Evolutionary conservation across 2,888 invertebrate species (phyloP).

Genomic region (Sphaerophoria rueppellii): DNA sequence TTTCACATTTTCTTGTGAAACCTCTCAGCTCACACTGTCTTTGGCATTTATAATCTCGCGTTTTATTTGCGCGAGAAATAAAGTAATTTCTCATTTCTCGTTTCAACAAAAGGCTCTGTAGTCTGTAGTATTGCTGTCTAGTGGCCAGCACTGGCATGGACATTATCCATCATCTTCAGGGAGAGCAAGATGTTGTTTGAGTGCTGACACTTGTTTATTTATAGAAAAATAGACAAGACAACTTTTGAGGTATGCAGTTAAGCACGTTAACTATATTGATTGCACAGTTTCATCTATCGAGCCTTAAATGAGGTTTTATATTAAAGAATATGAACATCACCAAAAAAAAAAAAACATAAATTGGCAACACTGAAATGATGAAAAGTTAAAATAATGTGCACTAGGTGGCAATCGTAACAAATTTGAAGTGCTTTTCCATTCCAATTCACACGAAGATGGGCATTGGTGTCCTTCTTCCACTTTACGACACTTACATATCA

Average conservation of each 20-base stretch:
- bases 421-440: conserved; percentile 62
- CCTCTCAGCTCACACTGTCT: conserved; percentile 2
- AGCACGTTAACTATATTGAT: too few relatives aligned
- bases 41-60: conserved; percentile 50
- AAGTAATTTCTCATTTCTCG: conserved; percentile 65
- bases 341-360: neutral
- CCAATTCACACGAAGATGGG: conserved; percentile 47
- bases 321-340: neutral
- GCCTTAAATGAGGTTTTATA: neutral
- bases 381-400: neutral
- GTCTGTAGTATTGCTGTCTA: conserved; percentile 27
- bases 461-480: conserved; percentile 40
- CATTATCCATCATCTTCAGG: conserved; percentile 60
- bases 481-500: neutral
- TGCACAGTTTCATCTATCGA: too few relatives aligned
- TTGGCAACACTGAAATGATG: conserved; percentile 20
- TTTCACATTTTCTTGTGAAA: neutral
- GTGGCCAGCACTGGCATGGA: conserved; percentile 47
- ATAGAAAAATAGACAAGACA: too few relatives aligned
- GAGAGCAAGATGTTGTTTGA: conserved; percentile 17
- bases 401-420: conserved; percentile 35
- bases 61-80: conserved; percentile 64
- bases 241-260: too few relatives aligned
- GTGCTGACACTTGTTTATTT: conserved; percentile 10
- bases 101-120: conserved; percentile 54